phyloP scores from a whole-genome alignment of 1,140 invertebrate genomes.

The Sycophaga agraensis region DNA sequence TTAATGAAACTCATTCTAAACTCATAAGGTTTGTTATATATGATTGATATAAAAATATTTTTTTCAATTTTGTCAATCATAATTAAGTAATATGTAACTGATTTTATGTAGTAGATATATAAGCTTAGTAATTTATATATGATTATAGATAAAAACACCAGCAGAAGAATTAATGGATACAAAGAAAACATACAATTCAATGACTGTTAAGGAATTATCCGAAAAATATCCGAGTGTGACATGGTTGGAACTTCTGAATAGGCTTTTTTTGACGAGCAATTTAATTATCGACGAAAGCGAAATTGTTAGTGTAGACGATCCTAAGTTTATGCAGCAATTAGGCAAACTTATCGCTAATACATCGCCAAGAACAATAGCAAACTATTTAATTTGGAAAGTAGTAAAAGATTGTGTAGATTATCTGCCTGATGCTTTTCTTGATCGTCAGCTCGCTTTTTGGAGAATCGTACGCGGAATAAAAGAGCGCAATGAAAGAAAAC shows the following conservation, averaged over 20 bases:
- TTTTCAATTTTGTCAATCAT: too few relatives aligned
- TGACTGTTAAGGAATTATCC: not conserved
- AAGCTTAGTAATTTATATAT: not conserved
- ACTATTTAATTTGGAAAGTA: conserved; percentile 70
- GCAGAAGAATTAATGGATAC: not conserved
- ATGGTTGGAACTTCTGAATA: conserved; percentile 1
- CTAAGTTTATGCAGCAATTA: conserved; percentile 71
- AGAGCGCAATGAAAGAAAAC: conserved; percentile 74
- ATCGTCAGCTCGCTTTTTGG: conserved; percentile 72
- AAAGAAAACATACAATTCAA: not conserved
- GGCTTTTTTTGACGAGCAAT: conserved; percentile 52
- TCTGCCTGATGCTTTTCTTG: conserved; percentile 70
- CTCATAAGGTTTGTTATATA: too few relatives aligned
- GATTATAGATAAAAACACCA: not conserved
- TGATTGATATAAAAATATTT: not conserved
- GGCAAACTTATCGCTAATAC: conserved; percentile 61
- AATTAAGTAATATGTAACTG: too few relatives aligned
- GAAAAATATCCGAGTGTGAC: not conserved
- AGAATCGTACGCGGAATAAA: conserved; percentile 69
- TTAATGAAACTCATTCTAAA: too few relatives aligned
- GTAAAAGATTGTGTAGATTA: conserved; percentile 73
- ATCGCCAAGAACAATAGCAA: conserved; percentile 67
- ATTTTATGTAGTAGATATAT: too few relatives aligned
- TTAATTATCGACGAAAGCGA: conserved; percentile 66
- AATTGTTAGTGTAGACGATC: conserved; percentile 76